These are phyloP conservation scores for Seriola aureovittata DNA, from an alignment of 2,113 vertebrate genomes.

Conservation along the genomic window DNA sequence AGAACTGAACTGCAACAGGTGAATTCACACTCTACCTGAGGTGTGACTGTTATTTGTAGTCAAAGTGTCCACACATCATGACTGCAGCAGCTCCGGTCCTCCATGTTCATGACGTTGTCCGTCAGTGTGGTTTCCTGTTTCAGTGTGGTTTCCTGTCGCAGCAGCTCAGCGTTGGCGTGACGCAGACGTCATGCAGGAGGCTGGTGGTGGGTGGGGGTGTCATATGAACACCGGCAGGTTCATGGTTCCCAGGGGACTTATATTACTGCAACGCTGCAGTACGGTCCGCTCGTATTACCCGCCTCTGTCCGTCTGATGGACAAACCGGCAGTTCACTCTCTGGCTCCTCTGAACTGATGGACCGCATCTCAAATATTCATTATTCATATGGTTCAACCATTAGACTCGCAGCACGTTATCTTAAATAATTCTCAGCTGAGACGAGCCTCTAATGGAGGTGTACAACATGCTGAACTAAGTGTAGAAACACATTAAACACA, in stretches of 20 bases:
- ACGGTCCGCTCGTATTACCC: neutral
- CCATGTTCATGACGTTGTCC: neutral
- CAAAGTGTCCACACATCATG: too few relatives aligned
- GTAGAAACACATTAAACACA: too few relatives aligned
- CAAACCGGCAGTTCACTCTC: neutral
- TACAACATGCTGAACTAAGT: too few relatives aligned
- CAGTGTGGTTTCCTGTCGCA: neutral
- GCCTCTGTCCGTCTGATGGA: neutral
- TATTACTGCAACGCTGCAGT: slow-evolving; percentile 8
- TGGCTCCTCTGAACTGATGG: neutral
- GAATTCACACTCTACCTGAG: too few relatives aligned
- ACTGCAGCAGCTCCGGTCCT: too few relatives aligned
- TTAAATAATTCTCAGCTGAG: too few relatives aligned
- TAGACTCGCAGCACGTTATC: too few relatives aligned
- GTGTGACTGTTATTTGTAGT: too few relatives aligned
- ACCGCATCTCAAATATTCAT: neutral
- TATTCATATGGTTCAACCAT: too few relatives aligned
- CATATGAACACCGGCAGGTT: neutral
- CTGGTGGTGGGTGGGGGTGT: neutral
- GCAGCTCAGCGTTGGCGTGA: neutral
- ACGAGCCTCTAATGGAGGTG: too few relatives aligned
- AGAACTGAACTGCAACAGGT: too few relatives aligned
- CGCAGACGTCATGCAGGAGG: slow-evolving; percentile 2
- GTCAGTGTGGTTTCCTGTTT: neutral
- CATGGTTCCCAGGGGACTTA: neutral